Evolutionary conservation across 2,888 invertebrate genomes (phyloP).

Genomic region (Lobophora halterata): DNA sequence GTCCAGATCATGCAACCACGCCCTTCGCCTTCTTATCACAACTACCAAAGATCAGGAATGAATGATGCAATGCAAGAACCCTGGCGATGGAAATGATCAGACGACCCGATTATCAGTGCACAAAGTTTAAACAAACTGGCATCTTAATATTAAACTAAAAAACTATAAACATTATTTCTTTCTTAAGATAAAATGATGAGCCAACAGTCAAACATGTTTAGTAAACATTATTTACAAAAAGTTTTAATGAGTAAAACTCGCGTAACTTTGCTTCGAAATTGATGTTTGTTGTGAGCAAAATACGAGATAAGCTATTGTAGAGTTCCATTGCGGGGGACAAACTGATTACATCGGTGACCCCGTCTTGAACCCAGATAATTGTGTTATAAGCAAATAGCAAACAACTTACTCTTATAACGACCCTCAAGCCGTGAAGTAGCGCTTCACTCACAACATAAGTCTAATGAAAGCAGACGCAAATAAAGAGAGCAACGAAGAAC

Average conservation of each 20-base stretch:
- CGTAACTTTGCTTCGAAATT: constrained; percentile 1
- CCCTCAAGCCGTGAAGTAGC: constrained; percentile 43
- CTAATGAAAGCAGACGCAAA: constrained; percentile 60
- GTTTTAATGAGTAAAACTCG: constrained; percentile 8
- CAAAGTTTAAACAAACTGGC: constrained; percentile 22
- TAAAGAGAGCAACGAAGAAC: too few species aligned
- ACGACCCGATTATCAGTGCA: constrained; percentile 36
- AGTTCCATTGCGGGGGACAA: constrained; percentile 54
- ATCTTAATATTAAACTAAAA: not conserved
- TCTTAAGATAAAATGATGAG: constrained; percentile 8
- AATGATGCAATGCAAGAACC: constrained; percentile 23
- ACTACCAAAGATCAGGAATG: too few species aligned
- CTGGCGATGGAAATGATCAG: too few species aligned
- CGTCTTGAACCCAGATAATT: constrained; percentile 65
- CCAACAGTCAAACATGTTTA: constrained; percentile 2
- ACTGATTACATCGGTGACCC: constrained; percentile 50
- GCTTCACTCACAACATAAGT: constrained; percentile 38
- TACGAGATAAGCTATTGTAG: constrained; percentile 43
- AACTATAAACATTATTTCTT: not conserved
- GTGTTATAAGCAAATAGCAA: constrained; percentile 48
- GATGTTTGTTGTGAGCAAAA: constrained; percentile 13
- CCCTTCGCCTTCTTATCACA: too few species aligned
- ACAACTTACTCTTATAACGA: constrained; percentile 50
- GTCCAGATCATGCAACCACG: too few species aligned
- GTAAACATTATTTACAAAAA: constrained; percentile 10